Evolutionary conservation across 2,888 invertebrate genomes (phyloP).

Genomic region (Koerneria pararmatus): DNA sequence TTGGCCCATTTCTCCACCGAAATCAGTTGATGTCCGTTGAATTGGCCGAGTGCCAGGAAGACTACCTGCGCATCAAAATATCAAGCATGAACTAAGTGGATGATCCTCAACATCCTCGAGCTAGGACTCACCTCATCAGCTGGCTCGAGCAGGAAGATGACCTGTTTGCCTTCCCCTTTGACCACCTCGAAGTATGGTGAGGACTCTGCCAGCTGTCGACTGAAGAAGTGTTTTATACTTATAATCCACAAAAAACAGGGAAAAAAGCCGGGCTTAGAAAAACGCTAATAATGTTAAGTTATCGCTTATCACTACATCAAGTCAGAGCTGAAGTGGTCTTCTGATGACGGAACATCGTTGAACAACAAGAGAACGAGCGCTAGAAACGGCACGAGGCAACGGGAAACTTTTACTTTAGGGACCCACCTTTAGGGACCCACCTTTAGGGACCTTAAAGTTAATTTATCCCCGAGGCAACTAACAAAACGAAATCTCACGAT

Average conservation of each 20-base stretch:
- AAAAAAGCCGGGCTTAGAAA: not conserved
- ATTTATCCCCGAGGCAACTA: too few relatives aligned
- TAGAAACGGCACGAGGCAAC: too few relatives aligned
- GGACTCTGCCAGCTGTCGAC: conserved; percentile 83
- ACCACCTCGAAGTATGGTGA: conserved; percentile 92
- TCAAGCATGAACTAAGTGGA: too few relatives aligned
- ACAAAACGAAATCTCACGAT: too few relatives aligned
- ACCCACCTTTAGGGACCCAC: too few relatives aligned
- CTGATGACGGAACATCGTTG: not conserved
- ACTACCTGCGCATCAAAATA: conserved; percentile 31
- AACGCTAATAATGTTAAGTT: too few relatives aligned
- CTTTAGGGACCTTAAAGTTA: too few relatives aligned
- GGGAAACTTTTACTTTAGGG: too few relatives aligned
- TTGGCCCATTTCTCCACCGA: conserved; percentile 88
- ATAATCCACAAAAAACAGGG: conserved; percentile 23
- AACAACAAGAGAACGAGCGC: conserved; percentile 15
- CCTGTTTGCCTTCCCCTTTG: conserved; percentile 81
- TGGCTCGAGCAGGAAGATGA: conserved; percentile 91
- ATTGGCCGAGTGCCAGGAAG: conserved; percentile 79
- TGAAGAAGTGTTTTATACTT: conserved; percentile 65
- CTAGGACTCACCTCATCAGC: conserved; percentile 74
- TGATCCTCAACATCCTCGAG: not conserved
- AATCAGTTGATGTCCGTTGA: conserved; percentile 74
- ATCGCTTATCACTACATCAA: too few relatives aligned
- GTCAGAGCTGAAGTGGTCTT: not conserved